Percentiles rank a stretch among this genome's conserved stretches.
Conservation (phyloP, 2,888 invertebrate species). For the Nipponacmea schrenckii region DNA sequence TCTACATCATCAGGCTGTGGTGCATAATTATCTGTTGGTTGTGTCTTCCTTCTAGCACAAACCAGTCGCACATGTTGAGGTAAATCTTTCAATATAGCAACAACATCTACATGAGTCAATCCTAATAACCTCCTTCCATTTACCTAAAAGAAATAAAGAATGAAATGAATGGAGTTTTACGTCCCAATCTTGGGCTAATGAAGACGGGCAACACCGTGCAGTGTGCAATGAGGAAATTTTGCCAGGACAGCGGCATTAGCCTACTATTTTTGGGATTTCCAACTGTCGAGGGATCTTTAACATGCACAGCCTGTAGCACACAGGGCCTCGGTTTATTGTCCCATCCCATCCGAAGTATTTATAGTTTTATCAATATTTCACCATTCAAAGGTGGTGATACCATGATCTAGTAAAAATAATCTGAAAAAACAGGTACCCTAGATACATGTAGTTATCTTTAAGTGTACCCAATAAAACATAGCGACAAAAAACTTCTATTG, state of each 20-base stretch:
- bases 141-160: slow-evolving; percentile 73
- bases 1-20: slow-evolving; percentile 38
- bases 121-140: slow-evolving; percentile 85
- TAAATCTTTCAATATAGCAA: slow-evolving; percentile 89
- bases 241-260: no score
- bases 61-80: slow-evolving; percentile 91
- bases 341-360: neutral
- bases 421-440: no score
- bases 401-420: neutral
- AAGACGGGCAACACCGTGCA: no score
- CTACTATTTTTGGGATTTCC: no score
- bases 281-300: no score
- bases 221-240: no score
- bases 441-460: no score
- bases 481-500: no score
- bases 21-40: slow-evolving; percentile 45
- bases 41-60: slow-evolving; percentile 75
- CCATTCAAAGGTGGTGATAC: neutral
- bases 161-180: neutral
- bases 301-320: no score
- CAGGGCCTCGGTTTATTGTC: no score
- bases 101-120: slow-evolving; percentile 94
- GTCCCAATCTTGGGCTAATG: no score
- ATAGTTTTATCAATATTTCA: neutral
- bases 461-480: no score